A percentile compares a stretch with the other conserved stretches of the same genome.
Evolutionary conservation across 2,888 invertebrate genomes (phyloP).

Genomic region (Girardia tigrina): DNA sequence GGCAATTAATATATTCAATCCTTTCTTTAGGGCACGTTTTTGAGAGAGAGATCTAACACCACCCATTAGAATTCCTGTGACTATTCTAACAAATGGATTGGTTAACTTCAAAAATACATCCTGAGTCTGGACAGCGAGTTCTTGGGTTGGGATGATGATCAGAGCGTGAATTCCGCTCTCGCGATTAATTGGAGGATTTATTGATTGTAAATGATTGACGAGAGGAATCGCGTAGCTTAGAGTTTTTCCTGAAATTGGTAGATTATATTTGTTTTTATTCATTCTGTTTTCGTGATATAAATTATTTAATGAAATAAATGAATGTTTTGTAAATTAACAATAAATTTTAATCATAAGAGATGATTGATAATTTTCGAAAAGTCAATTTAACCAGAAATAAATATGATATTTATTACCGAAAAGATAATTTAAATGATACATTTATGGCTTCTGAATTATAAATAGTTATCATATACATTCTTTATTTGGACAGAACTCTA

Average conservation of each 20-base stretch:
- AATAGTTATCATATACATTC: too few species aligned
- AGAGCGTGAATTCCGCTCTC: conserved; percentile 65
- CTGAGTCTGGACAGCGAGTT: conserved; percentile 48
- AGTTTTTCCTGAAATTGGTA: conserved; percentile 63
- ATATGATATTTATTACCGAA: too few species aligned
- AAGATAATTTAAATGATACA: too few species aligned
- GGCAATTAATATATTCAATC: conserved; percentile 64
- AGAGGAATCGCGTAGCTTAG: conserved; percentile 77
- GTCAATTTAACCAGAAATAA: too few species aligned
- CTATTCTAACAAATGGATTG: conserved; percentile 75
- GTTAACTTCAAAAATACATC: conserved; percentile 27
- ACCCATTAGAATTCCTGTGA: conserved; percentile 72
- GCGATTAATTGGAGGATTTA: conserved; percentile 47
- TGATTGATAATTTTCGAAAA: too few species aligned
- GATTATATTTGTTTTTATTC: too few species aligned
- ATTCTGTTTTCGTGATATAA: too few species aligned
- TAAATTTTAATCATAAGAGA: too few species aligned
- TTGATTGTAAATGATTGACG: conserved; percentile 56
- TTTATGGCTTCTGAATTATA: too few species aligned
- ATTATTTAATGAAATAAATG: too few species aligned
- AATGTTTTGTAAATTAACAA: too few species aligned
- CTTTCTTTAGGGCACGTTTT: conserved; percentile 60
- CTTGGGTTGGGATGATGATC: conserved; percentile 75
- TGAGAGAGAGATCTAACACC: conserved; percentile 75
- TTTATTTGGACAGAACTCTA: too few species aligned